Evolutionary conservation across 1,140 invertebrate species (phyloP), one percentile per base, ranked within the genome.

Genomic region (Sweltsa coloradensis): DNA sequence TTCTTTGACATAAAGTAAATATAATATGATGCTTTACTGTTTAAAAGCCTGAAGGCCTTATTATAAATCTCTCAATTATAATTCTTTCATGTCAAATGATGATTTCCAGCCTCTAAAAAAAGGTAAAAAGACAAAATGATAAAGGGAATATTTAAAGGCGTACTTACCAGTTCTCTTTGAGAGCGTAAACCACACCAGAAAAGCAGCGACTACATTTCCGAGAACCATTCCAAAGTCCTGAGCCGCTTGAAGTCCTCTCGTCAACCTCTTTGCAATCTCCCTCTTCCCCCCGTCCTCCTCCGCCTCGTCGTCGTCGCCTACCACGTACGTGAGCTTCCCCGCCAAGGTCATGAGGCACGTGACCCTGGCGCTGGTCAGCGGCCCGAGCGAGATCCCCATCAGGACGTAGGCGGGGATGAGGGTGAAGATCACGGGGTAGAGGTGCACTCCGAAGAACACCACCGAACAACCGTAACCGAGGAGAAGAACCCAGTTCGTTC

Each of bases 391-490:
- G 1, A 74, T 44, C 0, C 81, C 81, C 45, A 79, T 63, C 5
- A 79, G 51, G 0, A 73, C 64, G 53, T 79, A 81, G 13, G 71
- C 70, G 11, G 73, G 71, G 14, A 79, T 55, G 23, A 81, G 60
- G 21, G 75, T 58, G 52, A 72, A 76, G 45, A 76, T 63, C n/a
- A 70, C 71, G 3, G 78, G 76, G 56, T 75, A 79, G 0, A 79
- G 53, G 50, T 81, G 78, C 4, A 66, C 60, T 0, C 67, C 62
- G 37, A 76, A 67, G 55, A 80, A 80, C 13, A 76, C 48, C 1
- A 58, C 62, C n/a, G 74, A 66, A 2, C 67, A 58, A 2, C 69
- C 19, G 50, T 76, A 75, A 18, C 64, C 68, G 19, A 68, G 45
- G 14, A 64, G 62, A 29, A 78, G 60, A 11, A 70, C 61, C 2